These are phyloP conservation scores for Heteropelma amictum DNA, from an alignment of 2,888 invertebrate genomes.

Conservation along the genomic window DNA sequence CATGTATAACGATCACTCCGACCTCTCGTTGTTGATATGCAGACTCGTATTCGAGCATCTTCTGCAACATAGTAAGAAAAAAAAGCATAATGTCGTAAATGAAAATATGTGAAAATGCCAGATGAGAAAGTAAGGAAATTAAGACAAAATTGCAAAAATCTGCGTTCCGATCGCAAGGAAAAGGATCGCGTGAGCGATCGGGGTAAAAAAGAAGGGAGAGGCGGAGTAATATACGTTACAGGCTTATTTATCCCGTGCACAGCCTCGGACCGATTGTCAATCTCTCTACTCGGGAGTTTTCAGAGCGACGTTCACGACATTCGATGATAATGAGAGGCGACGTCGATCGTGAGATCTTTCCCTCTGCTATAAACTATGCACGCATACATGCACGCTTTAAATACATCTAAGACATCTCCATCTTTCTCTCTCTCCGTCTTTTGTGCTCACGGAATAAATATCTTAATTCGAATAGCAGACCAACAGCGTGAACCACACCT, in stretches of 20 bases:
- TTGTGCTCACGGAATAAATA: neutral
- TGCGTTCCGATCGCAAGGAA: neutral
- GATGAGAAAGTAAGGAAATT: no score
- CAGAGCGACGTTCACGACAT: slow-evolving; percentile 38
- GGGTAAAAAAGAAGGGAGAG: slow-evolving; percentile 7
- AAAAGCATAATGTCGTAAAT: neutral
- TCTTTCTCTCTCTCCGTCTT: slow-evolving; percentile 15
- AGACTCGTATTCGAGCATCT: slow-evolving; percentile 26
- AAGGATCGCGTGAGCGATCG: slow-evolving; percentile 34
- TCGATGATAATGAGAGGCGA: slow-evolving; percentile 52
- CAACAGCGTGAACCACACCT: slow-evolving; percentile 41
- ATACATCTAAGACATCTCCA: slow-evolving; percentile 1
- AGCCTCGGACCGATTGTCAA: slow-evolving; percentile 40
- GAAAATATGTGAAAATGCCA: no score
- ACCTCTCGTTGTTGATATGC: slow-evolving; percentile 14
- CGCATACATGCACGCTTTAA: neutral
- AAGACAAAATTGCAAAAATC: neutral
- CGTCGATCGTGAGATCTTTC: slow-evolving; percentile 44
- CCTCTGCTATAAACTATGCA: neutral
- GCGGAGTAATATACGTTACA: neutral
- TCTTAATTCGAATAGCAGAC: slow-evolving; percentile 19
- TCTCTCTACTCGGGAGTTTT: slow-evolving; percentile 25
- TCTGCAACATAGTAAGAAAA: slow-evolving; percentile 23
- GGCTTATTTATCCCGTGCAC: slow-evolving; percentile 11
- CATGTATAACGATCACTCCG: slow-evolving; percentile 11